Base-by-base conservation (phyloP, 2,113 vertebrate genomes). In the Sinosuthora webbiana region DNA sequence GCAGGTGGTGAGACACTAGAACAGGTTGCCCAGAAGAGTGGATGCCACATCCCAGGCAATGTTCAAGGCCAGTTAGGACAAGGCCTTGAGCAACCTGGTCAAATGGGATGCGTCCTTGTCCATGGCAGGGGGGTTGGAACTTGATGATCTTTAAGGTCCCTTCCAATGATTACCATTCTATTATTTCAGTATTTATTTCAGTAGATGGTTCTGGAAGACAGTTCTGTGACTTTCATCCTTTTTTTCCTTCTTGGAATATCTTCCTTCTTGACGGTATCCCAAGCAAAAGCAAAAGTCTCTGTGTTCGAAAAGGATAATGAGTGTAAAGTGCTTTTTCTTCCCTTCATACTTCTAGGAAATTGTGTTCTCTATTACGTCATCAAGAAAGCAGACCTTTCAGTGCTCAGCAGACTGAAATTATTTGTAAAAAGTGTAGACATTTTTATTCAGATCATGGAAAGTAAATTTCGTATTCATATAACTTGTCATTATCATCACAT, bases 351-450 rank as follows among this genome's bases (percentile, higher is more conserved):
- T 39, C 17, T 18, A 60, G 15, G 13, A 42, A 68, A 84, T 45
- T 27, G 1, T 49, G 7, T 74, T 75, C 10, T 25, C 6, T 69
- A 75, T 78, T 39, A 45, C 0, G 0, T 30, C 50, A 55, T 15
- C 33, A 82, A 37, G 31, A 71, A n/a, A 10, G 24, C 33, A 73
- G 28, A 4, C 22, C 2, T 84, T 67, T 30, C 35, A 59, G 28
- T 47, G 22, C 22, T 82, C 15, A 39, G 16, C 22, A 55, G 21
- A 82, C 7, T 83, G 41, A 76, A 77, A 84, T 47, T 59, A 41
- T 15, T 37, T 68, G 53, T 20, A 18, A 39, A 87, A 47, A 45
- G 6, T n/a, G 11, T 47, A 74, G n/a, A 47, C 1, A 6, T 53
- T 94, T 80, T 88, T 21, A 65, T 50, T 92, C 37, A 73, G 22